Evolutionary conservation across 2,113 vertebrate genomes (phyloP).

Genomic region (Paralichthys olivaceus): DNA sequence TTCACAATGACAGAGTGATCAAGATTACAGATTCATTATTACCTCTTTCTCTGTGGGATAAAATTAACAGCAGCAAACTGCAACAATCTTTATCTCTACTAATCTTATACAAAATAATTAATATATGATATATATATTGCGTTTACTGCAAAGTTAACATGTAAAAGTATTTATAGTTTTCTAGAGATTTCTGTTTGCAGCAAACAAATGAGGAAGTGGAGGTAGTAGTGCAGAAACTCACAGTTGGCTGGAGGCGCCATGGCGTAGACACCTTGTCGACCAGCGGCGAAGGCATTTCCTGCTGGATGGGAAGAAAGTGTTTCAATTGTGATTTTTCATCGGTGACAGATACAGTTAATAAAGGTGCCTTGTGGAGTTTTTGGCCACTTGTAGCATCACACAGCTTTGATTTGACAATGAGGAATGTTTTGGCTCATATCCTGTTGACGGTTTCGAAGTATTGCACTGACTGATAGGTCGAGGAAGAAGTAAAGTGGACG

Average conservation of each 20-base stretch:
- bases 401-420: background rate
- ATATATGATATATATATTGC: too few species aligned
- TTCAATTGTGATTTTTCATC: conserved; percentile 11
- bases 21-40: too few species aligned
- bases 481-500: background rate
- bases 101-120: too few species aligned
- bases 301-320: conserved; percentile 49
- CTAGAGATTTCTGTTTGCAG: too few species aligned
- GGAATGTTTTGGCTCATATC: background rate
- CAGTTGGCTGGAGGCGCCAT: conserved; percentile 76
- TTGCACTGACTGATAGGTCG: background rate
- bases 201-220: too few species aligned
- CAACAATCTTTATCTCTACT: too few species aligned
- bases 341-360: conserved; percentile 11
- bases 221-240: conserved; percentile 58
- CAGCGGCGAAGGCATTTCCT: conserved; percentile 77
- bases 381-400: background rate
- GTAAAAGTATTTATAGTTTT: too few species aligned
- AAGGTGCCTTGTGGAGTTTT: conserved; percentile 34
- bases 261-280: conserved; percentile 75
- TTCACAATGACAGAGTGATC: background rate
- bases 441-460: background rate
- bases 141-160: too few species aligned
- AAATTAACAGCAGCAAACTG: too few species aligned
- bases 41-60: too few species aligned